Conservation (phyloP, 2,113 vertebrate species). For the Sphyrna mokarran region DNA sequence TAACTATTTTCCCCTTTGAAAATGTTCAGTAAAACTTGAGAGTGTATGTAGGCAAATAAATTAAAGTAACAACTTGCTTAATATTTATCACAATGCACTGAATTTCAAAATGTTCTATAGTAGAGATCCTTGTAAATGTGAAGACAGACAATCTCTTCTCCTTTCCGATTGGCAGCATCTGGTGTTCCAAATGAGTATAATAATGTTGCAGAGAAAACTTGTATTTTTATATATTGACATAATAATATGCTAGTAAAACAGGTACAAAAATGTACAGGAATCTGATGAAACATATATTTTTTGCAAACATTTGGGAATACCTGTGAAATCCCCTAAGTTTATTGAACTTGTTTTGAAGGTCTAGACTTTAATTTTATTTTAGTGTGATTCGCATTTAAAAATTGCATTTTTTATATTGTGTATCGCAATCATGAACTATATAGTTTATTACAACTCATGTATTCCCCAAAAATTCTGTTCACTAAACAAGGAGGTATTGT, state of each 20-base stretch:
- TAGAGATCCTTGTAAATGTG: neutral
- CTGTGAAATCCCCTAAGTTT: neutral
- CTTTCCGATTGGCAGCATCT: neutral
- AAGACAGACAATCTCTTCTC: neutral
- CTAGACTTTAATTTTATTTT: neutral
- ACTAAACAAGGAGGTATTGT: neutral
- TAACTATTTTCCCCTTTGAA: neutral
- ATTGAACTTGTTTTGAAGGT: neutral
- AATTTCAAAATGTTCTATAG: neutral
- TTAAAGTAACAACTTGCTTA: neutral
- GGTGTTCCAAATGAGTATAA: neutral
- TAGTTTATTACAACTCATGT: neutral
- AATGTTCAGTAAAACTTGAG: neutral
- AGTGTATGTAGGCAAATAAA: neutral
- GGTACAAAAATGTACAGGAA: neutral
- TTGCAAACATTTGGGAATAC: neutral
- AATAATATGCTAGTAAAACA: neutral
- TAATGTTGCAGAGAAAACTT: neutral
- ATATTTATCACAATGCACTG: neutral
- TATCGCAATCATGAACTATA: neutral
- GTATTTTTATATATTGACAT: neutral
- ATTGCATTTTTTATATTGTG: neutral
- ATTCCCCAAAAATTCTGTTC: neutral
- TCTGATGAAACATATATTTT: neutral
- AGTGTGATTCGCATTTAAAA: too few species aligned